phyloP scores from a whole-genome alignment of 2,113 vertebrate genomes.

The Oncorhynchus gorbuscha region DNA sequence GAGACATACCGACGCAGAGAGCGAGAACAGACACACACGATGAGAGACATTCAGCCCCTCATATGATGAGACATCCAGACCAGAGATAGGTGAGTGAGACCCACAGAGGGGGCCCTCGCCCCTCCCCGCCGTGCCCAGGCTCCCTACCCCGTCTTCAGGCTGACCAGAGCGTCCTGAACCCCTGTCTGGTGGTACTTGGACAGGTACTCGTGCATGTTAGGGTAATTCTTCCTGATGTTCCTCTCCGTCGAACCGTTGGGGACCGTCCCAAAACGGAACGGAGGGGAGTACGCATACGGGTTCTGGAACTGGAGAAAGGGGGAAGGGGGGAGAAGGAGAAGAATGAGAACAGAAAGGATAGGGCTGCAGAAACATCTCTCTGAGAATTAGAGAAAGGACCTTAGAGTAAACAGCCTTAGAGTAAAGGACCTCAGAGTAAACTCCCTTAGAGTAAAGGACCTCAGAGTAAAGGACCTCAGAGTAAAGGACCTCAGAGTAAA shows the following conservation, averaged over 20 bases:
- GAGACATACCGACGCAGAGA: neutral
- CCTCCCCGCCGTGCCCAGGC: neutral
- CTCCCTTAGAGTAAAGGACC: too few species aligned
- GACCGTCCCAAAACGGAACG: conserved; percentile 96
- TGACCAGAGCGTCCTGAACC: conserved; percentile 92
- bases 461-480: too few species aligned
- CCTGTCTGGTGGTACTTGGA: conserved; percentile 95
- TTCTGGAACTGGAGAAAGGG: conserved; percentile 86
- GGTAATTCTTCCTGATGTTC: conserved; percentile 98
- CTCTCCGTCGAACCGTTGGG: conserved; percentile 97
- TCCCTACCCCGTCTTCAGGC: conserved; percentile 94
- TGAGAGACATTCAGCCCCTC: neutral
- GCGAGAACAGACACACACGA: neutral
- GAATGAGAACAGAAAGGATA: neutral
- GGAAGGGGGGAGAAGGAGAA: neutral
- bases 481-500: too few species aligned
- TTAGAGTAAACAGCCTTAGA: too few species aligned
- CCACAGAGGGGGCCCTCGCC: neutral
- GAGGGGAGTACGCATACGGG: conserved; percentile 92
- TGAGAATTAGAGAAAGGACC: too few species aligned
- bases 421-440: too few species aligned
- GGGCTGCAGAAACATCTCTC: neutral
- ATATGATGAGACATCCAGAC: conserved; percentile 1
- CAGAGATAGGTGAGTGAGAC: neutral
- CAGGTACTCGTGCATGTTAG: conserved; percentile 99